phyloP scores from a whole-genome alignment of 2,113 vertebrate species.

The Nothobranchius furzeri region DNA sequence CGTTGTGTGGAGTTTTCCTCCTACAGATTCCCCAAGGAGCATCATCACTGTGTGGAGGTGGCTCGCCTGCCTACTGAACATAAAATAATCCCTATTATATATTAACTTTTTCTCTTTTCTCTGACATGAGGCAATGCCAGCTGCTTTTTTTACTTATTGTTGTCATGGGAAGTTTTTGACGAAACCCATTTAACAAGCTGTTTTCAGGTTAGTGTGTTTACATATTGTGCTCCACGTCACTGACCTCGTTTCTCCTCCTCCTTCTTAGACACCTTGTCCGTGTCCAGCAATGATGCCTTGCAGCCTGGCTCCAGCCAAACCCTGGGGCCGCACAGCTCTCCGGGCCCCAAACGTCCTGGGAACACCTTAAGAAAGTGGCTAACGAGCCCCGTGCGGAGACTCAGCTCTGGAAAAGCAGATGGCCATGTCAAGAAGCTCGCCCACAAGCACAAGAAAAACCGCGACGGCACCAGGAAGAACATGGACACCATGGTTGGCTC shows the following conservation, averaged over 20 bases:
- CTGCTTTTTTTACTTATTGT: not conserved
- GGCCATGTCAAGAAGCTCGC: conserved; percentile 97
- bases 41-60: conserved; percentile 48
- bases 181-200: not conserved
- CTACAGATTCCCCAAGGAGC: conserved; percentile 63
- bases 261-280: conserved; percentile 88
- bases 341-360: conserved; percentile 95
- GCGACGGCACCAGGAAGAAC: conserved; percentile 91
- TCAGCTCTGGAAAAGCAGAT: conserved; percentile 96
- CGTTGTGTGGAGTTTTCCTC: conserved; percentile 44
- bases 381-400: conserved; percentile 93
- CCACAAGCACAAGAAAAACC: conserved; percentile 97
- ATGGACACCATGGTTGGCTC: conserved; percentile 85
- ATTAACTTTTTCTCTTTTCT: conserved; percentile 12
- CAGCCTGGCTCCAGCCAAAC: conserved; percentile 90
- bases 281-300: conserved; percentile 93
- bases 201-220: not conserved
- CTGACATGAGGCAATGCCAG: not conserved
- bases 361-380: conserved; percentile 98
- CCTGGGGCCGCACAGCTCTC: conserved; percentile 92
- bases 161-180: not conserved
- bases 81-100: conserved; percentile 30
- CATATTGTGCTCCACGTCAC: not conserved
- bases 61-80: conserved; percentile 43
- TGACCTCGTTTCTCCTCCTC: not conserved